Evolutionary conservation across 2,888 invertebrate species (phyloP).

Genomic region (Limnephilus marmoratus): DNA sequence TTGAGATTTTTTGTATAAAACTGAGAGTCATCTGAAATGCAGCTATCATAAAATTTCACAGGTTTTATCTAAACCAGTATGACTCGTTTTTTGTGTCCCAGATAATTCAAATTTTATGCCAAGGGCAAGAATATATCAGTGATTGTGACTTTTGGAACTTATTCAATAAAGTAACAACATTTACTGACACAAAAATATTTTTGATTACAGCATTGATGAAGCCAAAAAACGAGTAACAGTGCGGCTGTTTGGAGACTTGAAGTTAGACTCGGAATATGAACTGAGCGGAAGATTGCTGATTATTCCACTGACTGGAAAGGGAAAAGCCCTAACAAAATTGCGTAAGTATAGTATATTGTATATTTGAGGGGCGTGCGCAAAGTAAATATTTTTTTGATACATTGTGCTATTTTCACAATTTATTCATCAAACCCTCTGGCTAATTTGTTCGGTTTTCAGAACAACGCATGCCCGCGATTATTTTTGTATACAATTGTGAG

Average conservation of each 20-base stretch:
- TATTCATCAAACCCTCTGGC: too few species aligned
- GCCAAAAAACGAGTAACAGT: conserved; percentile 48
- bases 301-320: conserved; percentile 62
- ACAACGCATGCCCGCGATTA: too few species aligned
- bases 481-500: too few species aligned
- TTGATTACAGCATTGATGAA: conserved; percentile 50
- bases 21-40: neutral
- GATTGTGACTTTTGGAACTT: neutral
- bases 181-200: neutral
- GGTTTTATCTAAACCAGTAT: neutral
- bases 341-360: conserved; percentile 43
- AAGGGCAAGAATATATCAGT: neutral
- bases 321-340: conserved; percentile 53
- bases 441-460: too few species aligned
- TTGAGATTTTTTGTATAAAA: neutral
- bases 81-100: neutral
- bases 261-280: conserved; percentile 56
- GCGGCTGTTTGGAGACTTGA: conserved; percentile 54
- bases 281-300: conserved; percentile 61
- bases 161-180: neutral
- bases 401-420: too few species aligned
- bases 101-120: neutral
- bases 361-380: too few species aligned
- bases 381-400: too few species aligned
- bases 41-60: neutral